These are phyloP conservation scores for Rhynchomys soricoides DNA, from an alignment of 2,113 vertebrate genomes.

Conservation along the genomic window DNA sequence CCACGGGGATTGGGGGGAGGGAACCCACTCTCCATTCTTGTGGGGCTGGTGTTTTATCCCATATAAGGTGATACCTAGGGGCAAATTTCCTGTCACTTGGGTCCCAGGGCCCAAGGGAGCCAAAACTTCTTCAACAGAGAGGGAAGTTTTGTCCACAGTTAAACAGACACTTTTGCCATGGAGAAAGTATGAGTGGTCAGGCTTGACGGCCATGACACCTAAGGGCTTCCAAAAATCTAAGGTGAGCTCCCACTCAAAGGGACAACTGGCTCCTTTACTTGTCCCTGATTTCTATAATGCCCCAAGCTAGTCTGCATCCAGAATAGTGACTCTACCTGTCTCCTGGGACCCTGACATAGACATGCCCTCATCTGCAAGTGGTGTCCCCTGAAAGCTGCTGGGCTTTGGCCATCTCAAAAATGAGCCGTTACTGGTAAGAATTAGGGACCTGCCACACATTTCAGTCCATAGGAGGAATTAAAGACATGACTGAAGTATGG, in stretches of 20 bases:
- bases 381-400: accelerated
- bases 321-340: background rate
- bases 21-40: accelerated
- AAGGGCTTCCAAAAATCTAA: background rate
- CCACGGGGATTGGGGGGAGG: accelerated
- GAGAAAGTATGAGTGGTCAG: background rate
- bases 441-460: too few relatives aligned
- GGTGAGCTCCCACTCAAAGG: background rate
- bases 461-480: background rate
- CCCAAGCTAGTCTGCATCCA: background rate
- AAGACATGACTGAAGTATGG: background rate
- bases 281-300: background rate
- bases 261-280: background rate
- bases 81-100: background rate
- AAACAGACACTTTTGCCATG: background rate
- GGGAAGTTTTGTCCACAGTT: background rate
- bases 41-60: background rate
- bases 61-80: accelerated
- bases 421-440: accelerated
- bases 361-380: background rate
- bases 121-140: background rate
- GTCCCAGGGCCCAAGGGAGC: background rate
- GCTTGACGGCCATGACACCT: background rate
- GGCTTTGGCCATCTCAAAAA: background rate
- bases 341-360: background rate